A percentile compares a stretch with the other conserved stretches of the same genome.
Evolutionary conservation across 2,888 invertebrate species (phyloP).

Genomic region (Pilophorus perplexus): DNA sequence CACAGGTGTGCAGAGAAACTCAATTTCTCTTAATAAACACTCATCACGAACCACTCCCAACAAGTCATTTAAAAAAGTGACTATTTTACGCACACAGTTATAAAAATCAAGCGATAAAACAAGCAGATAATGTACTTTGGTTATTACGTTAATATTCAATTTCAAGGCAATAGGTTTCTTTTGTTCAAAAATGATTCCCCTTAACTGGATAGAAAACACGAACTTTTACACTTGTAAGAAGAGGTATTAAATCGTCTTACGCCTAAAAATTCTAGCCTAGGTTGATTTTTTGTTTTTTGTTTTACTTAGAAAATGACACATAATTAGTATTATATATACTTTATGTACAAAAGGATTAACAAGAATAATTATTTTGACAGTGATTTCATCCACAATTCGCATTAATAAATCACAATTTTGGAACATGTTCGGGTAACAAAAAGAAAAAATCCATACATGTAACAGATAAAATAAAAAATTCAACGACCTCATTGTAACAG

Average conservation of each 20-base stretch:
- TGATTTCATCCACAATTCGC: slow-evolving; percentile 7
- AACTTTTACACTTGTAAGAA: slow-evolving; percentile 25
- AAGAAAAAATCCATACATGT: too few relatives aligned
- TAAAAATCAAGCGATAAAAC: too few relatives aligned
- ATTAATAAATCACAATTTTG: slow-evolving; percentile 6
- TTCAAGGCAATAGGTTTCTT: slow-evolving; percentile 24
- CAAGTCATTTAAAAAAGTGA: too few relatives aligned
- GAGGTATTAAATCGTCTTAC: slow-evolving; percentile 13
- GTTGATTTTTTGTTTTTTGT: slow-evolving; percentile 22
- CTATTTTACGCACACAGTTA: too few relatives aligned
- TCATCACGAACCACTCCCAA: too few relatives aligned
- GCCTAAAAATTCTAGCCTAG: neutral
- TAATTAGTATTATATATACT: slow-evolving; percentile 22
- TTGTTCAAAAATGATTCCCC: slow-evolving; percentile 4
- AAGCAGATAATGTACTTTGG: too few relatives aligned
- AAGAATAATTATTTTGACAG: slow-evolving; percentile 18
- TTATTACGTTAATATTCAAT: too few relatives aligned
- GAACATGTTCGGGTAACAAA: too few relatives aligned
- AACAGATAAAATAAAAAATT: too few relatives aligned
- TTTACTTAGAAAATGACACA: slow-evolving; percentile 32
- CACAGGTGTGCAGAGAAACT: too few relatives aligned
- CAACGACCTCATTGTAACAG: too few relatives aligned
- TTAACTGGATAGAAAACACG: slow-evolving; percentile 23
- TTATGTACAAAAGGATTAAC: slow-evolving; percentile 31
- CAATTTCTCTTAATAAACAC: too few relatives aligned